Conservation (phyloP, 2,888 invertebrate species). For the Eretmocerus hayati region DNA sequence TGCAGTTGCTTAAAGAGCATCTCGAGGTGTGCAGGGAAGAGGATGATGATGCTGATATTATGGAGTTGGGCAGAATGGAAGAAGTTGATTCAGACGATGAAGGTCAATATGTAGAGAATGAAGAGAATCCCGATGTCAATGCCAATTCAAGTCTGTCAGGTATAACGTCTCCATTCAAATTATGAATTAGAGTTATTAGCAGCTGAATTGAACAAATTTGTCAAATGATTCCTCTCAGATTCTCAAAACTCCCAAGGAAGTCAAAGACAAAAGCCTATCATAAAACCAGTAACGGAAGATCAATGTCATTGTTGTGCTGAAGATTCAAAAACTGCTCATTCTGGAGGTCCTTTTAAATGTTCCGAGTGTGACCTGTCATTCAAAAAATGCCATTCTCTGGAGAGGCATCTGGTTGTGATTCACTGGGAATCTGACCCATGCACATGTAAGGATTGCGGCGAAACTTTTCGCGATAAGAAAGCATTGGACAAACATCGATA, state of each 20-base stretch:
- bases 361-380: constrained; percentile 66
- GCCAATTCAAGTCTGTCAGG: constrained; percentile 23
- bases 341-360: constrained; percentile 54
- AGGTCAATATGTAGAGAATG: constrained; percentile 32
- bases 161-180: too few relatives aligned
- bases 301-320: constrained; percentile 56
- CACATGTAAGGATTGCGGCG: constrained; percentile 61
- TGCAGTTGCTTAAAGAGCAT: constrained; percentile 41
- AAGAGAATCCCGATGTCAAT: constrained; percentile 27
- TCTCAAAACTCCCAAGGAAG: constrained; percentile 22
- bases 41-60: constrained; percentile 36
- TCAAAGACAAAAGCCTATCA: constrained; percentile 32
- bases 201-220: too few relatives aligned
- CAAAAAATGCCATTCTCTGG: constrained; percentile 58
- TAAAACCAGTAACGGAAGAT: constrained; percentile 38
- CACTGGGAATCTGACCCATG: constrained; percentile 61
- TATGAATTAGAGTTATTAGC: too few relatives aligned
- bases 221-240: too few relatives aligned
- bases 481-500: constrained; percentile 61
- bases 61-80: constrained; percentile 34
- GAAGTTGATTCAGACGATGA: constrained; percentile 38
- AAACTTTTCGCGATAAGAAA: constrained; percentile 57
- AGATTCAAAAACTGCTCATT: constrained; percentile 52
- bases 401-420: constrained; percentile 61
- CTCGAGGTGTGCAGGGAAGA: constrained; percentile 42